These are phyloP conservation scores for Athalia cordata DNA, from an alignment of 2,888 invertebrate genomes.

Conservation along the genomic window DNA sequence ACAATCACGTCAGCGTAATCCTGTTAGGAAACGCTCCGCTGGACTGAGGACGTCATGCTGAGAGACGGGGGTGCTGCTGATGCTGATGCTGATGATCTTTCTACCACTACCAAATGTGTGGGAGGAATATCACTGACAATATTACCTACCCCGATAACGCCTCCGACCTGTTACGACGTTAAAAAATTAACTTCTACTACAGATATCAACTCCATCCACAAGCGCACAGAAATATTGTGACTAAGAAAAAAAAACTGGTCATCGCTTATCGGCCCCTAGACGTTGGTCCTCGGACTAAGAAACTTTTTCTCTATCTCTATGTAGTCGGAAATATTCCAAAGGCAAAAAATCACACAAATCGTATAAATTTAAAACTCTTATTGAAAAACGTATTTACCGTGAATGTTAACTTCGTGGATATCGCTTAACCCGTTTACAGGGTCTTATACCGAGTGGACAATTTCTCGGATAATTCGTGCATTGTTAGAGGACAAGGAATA, in stretches of 20 bases:
- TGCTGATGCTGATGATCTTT: no score
- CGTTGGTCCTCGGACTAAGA: no score
- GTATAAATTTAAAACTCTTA: background rate
- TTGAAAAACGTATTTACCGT: constrained; percentile 15
- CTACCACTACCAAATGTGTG: background rate
- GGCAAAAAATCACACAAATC: constrained; percentile 28
- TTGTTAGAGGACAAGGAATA: constrained; percentile 54
- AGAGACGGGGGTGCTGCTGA: constrained; percentile 55
- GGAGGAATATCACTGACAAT: constrained; percentile 1
- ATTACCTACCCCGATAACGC: constrained; percentile 15
- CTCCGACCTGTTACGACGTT: background rate
- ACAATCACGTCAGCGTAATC: constrained; percentile 71
- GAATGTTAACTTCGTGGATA: background rate
- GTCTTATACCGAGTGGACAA: constrained; percentile 6
- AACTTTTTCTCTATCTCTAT: background rate
- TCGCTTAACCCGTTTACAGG: constrained; percentile 28
- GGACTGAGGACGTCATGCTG: constrained; percentile 66
- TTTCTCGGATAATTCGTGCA: constrained; percentile 56
- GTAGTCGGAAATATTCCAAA: background rate
- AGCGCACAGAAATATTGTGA: background rate
- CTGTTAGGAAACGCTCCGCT: constrained; percentile 69
- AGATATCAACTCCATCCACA: no score
- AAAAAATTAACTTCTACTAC: background rate
- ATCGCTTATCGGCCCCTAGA: background rate
- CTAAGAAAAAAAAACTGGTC: background rate